Conservation (phyloP, 37 sponge, comb jelly and placozoan genomes). For the Axinella damicornis region DNA sequence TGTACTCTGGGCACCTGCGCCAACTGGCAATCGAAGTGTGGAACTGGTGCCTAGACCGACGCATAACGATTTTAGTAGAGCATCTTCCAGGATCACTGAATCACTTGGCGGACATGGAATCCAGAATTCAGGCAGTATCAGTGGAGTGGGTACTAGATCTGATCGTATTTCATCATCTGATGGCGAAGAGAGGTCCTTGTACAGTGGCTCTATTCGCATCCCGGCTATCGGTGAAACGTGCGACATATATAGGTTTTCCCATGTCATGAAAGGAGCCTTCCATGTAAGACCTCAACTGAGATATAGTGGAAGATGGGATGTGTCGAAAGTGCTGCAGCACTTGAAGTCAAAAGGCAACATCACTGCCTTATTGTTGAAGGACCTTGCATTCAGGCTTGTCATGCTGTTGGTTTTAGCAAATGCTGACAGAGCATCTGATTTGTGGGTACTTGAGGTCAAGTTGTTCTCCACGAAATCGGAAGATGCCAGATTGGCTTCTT, state of each 20-base stretch:
- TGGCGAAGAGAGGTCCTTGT: slow-evolving; percentile 16
- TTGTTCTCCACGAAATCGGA: no score
- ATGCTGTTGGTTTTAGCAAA: no score
- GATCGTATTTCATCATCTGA: slow-evolving; percentile 8
- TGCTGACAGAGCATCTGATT: no score
- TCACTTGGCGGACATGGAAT: slow-evolving; percentile 28
- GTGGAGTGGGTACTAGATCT: slow-evolving; percentile 26
- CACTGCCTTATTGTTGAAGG: not conserved
- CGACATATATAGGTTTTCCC: no score
- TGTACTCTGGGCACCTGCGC: no score
- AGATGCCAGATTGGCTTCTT: no score
- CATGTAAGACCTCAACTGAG: no score
- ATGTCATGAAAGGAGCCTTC: no score
- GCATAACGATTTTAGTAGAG: slow-evolving; percentile 32
- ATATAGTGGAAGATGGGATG: no score
- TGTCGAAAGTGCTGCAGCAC: slow-evolving; percentile 43
- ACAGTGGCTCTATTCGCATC: slow-evolving; percentile 18
- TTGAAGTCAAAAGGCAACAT: not conserved
- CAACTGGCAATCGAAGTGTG: no score
- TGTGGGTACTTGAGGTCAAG: no score
- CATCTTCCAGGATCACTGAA: slow-evolving; percentile 40
- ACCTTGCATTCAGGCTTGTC: slow-evolving; percentile 15
- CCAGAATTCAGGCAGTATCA: not conserved
- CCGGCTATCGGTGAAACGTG: slow-evolving; percentile 1
- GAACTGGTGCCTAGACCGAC: no score